Percentiles rank a stretch among this genome's conserved stretches.
Evolutionary conservation across 2,113 vertebrate species (phyloP).

Genomic region (Numenius arquata): DNA sequence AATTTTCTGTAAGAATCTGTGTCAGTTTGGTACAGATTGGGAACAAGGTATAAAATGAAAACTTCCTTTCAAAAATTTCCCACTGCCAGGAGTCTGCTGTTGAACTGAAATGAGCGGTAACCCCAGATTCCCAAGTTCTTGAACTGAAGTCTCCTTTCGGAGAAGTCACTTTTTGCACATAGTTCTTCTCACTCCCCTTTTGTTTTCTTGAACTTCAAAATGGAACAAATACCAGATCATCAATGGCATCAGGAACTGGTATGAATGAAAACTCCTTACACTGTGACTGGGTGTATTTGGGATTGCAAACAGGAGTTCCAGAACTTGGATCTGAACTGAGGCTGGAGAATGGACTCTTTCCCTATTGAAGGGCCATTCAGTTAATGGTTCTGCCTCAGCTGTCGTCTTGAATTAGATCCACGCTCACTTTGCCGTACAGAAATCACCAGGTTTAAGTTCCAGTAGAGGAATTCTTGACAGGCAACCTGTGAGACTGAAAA

Average conservation of each 20-base stretch:
- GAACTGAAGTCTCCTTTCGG: not conserved
- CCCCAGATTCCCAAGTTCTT: not conserved
- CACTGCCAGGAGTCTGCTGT: not conserved
- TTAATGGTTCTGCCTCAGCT: not conserved
- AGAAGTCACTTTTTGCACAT: not conserved
- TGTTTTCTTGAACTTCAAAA: not conserved
- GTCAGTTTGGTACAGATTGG: not conserved
- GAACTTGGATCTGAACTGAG: not conserved
- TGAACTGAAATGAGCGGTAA: not conserved
- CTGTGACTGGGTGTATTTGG: not conserved
- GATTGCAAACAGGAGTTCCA: not conserved
- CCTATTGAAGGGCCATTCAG: not conserved
- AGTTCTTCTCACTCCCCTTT: not conserved
- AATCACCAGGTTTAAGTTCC: not conserved
- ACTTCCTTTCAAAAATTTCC: not conserved
- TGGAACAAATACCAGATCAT: not conserved
- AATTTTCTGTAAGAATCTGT: not conserved
- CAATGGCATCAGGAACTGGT: not conserved
- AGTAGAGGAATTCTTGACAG: not conserved
- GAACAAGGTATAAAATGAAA: not conserved
- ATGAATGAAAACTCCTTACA: not conserved
- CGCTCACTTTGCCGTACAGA: not conserved
- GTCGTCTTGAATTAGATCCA: not conserved
- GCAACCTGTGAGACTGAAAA: not conserved
- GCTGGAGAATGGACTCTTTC: not conserved